A percentile compares a stretch with the other conserved stretches of the same genome.
Conservation (phyloP, 2,888 invertebrate species). For the Lithophane leautieri region DNA sequence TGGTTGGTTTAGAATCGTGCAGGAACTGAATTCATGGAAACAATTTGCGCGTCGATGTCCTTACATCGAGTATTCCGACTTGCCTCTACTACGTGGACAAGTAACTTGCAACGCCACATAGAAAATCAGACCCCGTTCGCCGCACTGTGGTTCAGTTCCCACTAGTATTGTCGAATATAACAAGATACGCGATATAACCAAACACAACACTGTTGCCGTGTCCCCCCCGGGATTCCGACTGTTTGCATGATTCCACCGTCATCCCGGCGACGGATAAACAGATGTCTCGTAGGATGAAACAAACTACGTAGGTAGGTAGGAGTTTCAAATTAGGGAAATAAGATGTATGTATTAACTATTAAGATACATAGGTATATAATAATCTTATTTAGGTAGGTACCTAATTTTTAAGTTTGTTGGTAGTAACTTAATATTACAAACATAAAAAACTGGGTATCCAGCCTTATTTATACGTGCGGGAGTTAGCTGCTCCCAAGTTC, state of each 20-base stretch:
- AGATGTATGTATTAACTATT: not conserved
- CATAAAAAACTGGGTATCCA: too few species aligned
- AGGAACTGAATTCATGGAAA: too few species aligned
- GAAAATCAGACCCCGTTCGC: not conserved
- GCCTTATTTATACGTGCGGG: too few species aligned
- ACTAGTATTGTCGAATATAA: not conserved
- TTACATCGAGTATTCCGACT: not conserved
- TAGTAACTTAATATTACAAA: too few species aligned
- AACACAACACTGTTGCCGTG: not conserved
- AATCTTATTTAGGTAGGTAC: too few species aligned
- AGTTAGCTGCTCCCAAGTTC: too few species aligned
- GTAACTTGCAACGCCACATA: too few species aligned
- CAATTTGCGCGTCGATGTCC: not conserved
- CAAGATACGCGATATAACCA: not conserved
- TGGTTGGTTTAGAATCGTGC: too few species aligned
- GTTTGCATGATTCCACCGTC: constrained; percentile 1
- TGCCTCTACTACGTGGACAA: not conserved
- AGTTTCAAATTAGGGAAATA: not conserved
- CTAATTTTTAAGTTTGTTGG: too few species aligned
- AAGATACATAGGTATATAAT: not conserved
- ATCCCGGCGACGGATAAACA: not conserved
- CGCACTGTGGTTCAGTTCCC: not conserved
- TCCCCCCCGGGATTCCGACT: not conserved
- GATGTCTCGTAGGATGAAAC: not conserved
- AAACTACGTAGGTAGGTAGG: not conserved